These are phyloP conservation scores for Drosophila malerkotliana DNA, from an alignment of 1,140 invertebrate genomes.

Conservation along the genomic window DNA sequence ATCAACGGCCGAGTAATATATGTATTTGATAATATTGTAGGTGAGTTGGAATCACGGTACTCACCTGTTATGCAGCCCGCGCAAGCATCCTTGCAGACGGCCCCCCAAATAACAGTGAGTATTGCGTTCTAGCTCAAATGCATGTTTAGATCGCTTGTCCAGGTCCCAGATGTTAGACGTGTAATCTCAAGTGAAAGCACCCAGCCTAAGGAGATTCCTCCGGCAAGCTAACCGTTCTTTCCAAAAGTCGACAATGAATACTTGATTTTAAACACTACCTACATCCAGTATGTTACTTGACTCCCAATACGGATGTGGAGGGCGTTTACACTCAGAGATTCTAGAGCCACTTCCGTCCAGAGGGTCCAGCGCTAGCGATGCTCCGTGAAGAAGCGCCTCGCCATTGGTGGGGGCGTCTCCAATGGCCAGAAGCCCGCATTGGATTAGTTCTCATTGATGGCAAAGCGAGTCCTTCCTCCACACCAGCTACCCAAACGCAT, in stretches of 20 bases:
- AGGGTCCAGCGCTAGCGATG: not conserved
- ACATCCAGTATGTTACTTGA: slow-evolving; percentile 46
- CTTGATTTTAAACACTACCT: slow-evolving; percentile 53
- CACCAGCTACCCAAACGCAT: not conserved
- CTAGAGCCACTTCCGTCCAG: not conserved
- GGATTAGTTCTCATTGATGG: slow-evolving; percentile 69
- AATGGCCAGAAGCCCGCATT: slow-evolving; percentile 49
- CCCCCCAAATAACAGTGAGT: not conserved
- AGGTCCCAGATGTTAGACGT: not conserved
- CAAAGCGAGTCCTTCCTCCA: slow-evolving; percentile 14
- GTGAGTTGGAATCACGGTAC: slow-evolving; percentile 2
- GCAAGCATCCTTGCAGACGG: not conserved
- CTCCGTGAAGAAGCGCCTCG: slow-evolving; percentile 25
- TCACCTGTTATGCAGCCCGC: not conserved
- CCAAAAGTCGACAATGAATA: slow-evolving; percentile 5
- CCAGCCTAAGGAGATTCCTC: too few species aligned
- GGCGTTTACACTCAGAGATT: slow-evolving; percentile 42
- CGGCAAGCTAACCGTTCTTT: too few species aligned
- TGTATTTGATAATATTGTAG: not conserved
- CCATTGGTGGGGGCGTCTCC: slow-evolving; percentile 60
- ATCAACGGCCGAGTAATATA: not conserved
- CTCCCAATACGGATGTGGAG: slow-evolving; percentile 44
- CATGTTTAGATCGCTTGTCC: not conserved
- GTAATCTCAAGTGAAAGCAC: too few species aligned
- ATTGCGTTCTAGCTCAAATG: not conserved